These are phyloP conservation scores for Epicampocera succincta DNA, from an alignment of 2,888 invertebrate species.

Conservation along the genomic window DNA sequence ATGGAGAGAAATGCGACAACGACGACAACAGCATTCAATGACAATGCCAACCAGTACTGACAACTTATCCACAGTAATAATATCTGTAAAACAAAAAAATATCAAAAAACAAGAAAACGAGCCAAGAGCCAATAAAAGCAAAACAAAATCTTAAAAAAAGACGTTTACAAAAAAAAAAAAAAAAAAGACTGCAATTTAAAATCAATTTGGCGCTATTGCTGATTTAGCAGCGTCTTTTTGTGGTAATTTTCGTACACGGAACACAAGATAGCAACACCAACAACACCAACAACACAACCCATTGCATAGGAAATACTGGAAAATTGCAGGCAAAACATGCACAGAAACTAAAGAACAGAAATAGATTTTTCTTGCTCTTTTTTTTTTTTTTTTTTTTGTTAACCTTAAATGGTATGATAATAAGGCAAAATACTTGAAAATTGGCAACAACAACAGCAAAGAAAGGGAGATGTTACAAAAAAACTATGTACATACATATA, in stretches of 20 bases:
- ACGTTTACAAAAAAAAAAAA: conserved; percentile 41
- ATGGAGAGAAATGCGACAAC: neutral
- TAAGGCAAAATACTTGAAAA: conserved; percentile 61
- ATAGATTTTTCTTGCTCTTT: neutral
- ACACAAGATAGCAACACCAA: neutral
- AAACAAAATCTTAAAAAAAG: conserved; percentile 14
- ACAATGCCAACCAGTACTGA: conserved; percentile 37
- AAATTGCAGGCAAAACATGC: conserved; percentile 45
- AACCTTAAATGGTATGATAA: conserved; percentile 61
- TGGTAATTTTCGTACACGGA: conserved; percentile 60
- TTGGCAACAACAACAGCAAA: conserved; percentile 50
- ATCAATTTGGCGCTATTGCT: conserved; percentile 71
- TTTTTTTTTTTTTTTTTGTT: neutral
- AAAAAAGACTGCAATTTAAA: conserved; percentile 70
- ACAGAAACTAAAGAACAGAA: conserved; percentile 43
- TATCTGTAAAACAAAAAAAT: no score
- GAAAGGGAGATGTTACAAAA: conserved; percentile 35
- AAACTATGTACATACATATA: no score
- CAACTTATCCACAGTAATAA: conserved; percentile 52
- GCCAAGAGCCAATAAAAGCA: neutral
- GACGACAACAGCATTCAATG: conserved; percentile 23
- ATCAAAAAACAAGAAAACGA: conserved; percentile 2
- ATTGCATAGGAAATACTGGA: conserved; percentile 41
- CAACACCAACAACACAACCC: neutral
- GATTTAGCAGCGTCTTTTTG: conserved; percentile 70